A percentile compares a stretch with the other conserved stretches of the same genome.
phyloP scores from a whole-genome alignment of 2,888 invertebrate genomes.

The Salticus scenicus region DNA sequence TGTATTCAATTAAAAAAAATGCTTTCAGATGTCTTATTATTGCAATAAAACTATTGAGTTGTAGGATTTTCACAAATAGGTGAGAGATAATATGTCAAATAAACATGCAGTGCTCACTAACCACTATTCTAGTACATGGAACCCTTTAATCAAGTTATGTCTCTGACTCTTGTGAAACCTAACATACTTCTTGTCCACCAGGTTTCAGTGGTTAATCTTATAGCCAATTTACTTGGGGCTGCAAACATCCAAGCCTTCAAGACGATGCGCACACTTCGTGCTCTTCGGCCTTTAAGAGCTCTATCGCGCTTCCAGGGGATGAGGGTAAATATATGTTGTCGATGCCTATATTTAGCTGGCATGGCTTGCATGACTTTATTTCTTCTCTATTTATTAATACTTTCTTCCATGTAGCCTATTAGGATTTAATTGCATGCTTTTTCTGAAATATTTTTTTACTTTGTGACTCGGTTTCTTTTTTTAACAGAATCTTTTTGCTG shows the following conservation, averaged over 20 bases:
- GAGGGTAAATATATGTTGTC: constrained; percentile 83
- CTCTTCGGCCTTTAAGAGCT: constrained; percentile 84
- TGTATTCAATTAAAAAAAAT: constrained; percentile 26
- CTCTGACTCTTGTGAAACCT: constrained; percentile 29
- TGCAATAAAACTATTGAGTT: neutral
- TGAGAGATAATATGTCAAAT: constrained; percentile 58
- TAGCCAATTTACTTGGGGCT: constrained; percentile 87
- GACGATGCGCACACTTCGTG: constrained; percentile 92
- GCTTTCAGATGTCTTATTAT: neutral
- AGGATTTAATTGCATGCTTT: neutral
- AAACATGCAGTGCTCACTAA: constrained; percentile 43
- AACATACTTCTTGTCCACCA: constrained; percentile 75
- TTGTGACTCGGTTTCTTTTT: neutral
- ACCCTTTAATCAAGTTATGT: constrained; percentile 18
- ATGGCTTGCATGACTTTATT: constrained; percentile 33
- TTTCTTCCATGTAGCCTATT: neutral
- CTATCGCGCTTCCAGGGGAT: constrained; percentile 96
- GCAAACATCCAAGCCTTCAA: constrained; percentile 93
- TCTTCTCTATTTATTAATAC: neutral
- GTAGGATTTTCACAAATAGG: constrained; percentile 36
- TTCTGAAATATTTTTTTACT: neutral
- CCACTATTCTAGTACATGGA: constrained; percentile 13
- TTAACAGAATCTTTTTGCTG: constrained; percentile 36
- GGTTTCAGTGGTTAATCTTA: constrained; percentile 93
- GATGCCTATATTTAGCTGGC: constrained; percentile 25